A percentile compares a stretch with the other conserved stretches of the same genome.
These are phyloP conservation scores for Caradrina clavipalpis DNA, from an alignment of 2,888 invertebrate species.

Conservation along the genomic window DNA sequence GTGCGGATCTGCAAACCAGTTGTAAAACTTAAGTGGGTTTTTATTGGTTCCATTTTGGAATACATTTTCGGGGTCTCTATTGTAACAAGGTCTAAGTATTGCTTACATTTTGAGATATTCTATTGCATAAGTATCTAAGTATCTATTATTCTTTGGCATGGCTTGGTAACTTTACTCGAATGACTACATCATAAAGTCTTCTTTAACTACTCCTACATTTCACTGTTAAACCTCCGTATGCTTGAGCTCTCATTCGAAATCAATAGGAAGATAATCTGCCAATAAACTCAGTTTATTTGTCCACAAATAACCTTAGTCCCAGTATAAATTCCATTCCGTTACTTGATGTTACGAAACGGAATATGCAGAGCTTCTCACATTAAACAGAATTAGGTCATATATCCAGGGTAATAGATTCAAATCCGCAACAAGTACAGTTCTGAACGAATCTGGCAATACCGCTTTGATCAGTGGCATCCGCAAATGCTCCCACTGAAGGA, in stretches of 20 bases:
- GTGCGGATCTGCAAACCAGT: slow-evolving; percentile 46
- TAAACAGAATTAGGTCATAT: slow-evolving; percentile 63
- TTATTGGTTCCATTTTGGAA: slow-evolving; percentile 37
- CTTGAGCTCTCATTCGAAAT: slow-evolving; percentile 3
- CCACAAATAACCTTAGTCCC: slow-evolving; percentile 33
- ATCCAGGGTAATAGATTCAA: slow-evolving; percentile 66
- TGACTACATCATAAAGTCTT: background rate
- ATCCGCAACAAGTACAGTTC: slow-evolving; percentile 57
- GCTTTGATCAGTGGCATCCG: slow-evolving; percentile 74
- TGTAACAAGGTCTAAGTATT: slow-evolving; percentile 2
- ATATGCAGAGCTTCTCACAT: slow-evolving; percentile 53
- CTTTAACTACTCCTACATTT: background rate
- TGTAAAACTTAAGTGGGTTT: slow-evolving; percentile 57
- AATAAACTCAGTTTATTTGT: slow-evolving; percentile 49
- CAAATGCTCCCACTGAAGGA: slow-evolving; percentile 70
- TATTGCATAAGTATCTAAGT: background rate
- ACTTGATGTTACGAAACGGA: slow-evolving; percentile 39
- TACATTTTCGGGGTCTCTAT: slow-evolving; percentile 20
- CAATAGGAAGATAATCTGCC: slow-evolving; percentile 17
- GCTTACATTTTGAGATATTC: background rate
- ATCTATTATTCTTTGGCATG: too few relatives aligned
- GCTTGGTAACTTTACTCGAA: background rate
- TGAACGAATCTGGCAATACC: slow-evolving; percentile 55
- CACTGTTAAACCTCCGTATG: background rate
- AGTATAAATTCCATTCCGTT: slow-evolving; percentile 36